phyloP scores from a whole-genome alignment of 2,888 invertebrate species.

The Limenitis camilla region DNA sequence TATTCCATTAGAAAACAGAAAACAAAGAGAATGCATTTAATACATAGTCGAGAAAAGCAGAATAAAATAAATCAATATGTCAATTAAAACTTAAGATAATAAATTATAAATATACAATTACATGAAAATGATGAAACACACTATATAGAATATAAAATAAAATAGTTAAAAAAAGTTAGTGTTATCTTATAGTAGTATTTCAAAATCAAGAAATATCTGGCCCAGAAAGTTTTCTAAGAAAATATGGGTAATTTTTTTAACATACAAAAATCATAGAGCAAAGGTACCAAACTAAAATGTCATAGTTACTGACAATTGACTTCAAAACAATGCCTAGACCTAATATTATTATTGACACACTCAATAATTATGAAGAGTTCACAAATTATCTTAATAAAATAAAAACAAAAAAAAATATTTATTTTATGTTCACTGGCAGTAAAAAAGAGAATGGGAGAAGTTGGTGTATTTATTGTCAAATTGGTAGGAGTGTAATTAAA shows the following conservation, averaged over 20 bases:
- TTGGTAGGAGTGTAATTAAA: slow-evolving; percentile 36
- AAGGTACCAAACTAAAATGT: background rate
- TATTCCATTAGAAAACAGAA: no score
- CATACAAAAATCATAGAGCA: no score
- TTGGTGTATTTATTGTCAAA: slow-evolving; percentile 80
- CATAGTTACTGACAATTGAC: background rate
- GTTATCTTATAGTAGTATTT: no score
- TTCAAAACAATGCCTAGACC: slow-evolving; percentile 22
- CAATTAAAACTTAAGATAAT: no score
- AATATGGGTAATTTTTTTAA: background rate
- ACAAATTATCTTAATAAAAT: slow-evolving; percentile 36
- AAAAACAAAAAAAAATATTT: slow-evolving; percentile 38
- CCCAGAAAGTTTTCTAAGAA: background rate
- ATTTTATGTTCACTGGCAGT: slow-evolving; percentile 63
- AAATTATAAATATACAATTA: no score
- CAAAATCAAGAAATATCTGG: no score
- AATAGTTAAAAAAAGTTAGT: no score
- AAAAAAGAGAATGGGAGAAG: slow-evolving; percentile 79
- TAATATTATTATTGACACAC: slow-evolving; percentile 31
- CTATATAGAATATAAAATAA: no score
- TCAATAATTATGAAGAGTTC: slow-evolving; percentile 49
- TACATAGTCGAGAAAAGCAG: no score
- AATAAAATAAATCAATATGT: no score
- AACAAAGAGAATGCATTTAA: no score
- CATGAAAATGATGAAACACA: no score